Base-by-base conservation (phyloP, 2,113 vertebrate genomes). In the Nyctereutes procyonoides region DNA sequence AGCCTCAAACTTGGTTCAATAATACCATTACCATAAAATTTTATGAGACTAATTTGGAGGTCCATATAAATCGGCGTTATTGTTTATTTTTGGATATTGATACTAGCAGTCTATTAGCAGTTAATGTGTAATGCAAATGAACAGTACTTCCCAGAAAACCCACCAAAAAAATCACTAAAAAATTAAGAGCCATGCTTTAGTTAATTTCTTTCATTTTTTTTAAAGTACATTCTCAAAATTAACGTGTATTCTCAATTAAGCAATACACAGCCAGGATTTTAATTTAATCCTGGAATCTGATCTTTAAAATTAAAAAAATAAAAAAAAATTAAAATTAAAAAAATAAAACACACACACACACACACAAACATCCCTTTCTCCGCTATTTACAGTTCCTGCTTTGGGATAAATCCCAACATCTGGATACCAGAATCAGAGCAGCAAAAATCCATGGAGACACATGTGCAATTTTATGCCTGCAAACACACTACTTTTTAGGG, bases 391-490 rank as follows among this genome's bases (percentile, higher is more conserved):
- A 95, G 92, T 96, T 93, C 91, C 97, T 96, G 95, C 98, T 95
- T 95, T 28, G 98, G 98, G 97, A 98, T 96, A 96, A 95, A 96
- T 65, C 90, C 97, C 95, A 97, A 98, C 99, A 99, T 99, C 98
- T 99, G 99, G 99, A 98, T 79, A 97, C 98, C 99, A 98, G 99
- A 99, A 98, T 98, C 82, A 67, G 97, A 85, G 94, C 97, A 19
- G 67, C 55, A 19, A 97, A 77, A 98, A 87, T 88, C 96, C 97
- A 92, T 15, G 65, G 98, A 98, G 62, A 97, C 98, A 98, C 98
- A 98, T 97, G 98, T 98, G 98, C 96, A 97, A 89, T 97, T 97
- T 98, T 96, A 98, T 88, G 98, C 98, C 97, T 97, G 98, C 96
- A 98, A 98, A 98, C 97, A 97, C 97, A 95, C 98, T 98, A 96